Evolutionary conservation across 2,888 invertebrate species (phyloP).

Genomic region (Spicauda simplicius): DNA sequence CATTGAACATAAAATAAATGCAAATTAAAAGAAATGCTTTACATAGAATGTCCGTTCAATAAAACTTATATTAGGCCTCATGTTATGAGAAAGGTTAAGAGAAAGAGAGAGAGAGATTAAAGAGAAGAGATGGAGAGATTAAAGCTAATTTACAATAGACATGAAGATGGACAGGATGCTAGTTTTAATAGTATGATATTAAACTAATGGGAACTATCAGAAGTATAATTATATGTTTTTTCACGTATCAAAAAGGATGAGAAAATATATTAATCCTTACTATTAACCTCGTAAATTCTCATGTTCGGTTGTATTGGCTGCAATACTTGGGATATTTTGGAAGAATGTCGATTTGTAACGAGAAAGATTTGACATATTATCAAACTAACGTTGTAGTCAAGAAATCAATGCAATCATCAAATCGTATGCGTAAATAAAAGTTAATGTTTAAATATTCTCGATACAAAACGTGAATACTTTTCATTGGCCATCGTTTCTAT

Average conservation of each 20-base stretch:
- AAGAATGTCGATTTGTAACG: background rate
- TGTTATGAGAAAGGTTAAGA: background rate
- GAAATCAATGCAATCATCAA: background rate
- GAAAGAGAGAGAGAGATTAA: background rate
- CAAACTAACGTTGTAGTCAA: too few species aligned
- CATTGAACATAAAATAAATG: conserved; percentile 4
- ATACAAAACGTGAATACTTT: too few species aligned
- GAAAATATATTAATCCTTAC: background rate
- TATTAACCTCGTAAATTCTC: background rate
- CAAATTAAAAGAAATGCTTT: conserved; percentile 9
- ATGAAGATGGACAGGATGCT: conserved; percentile 5
- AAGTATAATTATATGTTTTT: background rate
- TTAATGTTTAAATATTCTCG: too few species aligned
- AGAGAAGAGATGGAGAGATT: too few species aligned
- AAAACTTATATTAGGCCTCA: background rate
- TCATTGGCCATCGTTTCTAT: too few species aligned
- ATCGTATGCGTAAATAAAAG: background rate
- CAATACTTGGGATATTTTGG: background rate
- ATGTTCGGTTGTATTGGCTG: background rate
- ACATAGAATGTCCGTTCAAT: conserved; percentile 9
- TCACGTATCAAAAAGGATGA: background rate
- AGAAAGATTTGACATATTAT: background rate
- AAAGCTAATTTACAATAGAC: background rate
- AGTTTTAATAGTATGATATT: conserved; percentile 2
- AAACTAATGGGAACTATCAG: background rate